These are phyloP conservation scores for Apodemus speciosus DNA, from an alignment of 2,113 vertebrate species.

Conservation along the genomic window DNA sequence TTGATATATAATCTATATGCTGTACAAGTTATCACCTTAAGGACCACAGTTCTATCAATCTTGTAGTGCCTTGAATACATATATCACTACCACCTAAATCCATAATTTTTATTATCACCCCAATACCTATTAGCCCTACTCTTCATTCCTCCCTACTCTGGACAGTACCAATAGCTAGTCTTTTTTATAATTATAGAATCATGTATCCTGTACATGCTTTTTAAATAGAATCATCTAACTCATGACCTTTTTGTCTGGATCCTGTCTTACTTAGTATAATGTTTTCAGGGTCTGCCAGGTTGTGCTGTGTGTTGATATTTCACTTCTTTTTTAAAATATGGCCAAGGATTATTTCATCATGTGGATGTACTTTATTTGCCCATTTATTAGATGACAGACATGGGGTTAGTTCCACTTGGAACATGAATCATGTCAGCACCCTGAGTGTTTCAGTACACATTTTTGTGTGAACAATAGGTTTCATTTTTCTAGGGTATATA, in stretches of 20 bases:
- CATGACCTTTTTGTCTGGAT: constrained; percentile 8
- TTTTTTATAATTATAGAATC: constrained; percentile 33
- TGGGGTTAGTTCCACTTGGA: constrained; percentile 5
- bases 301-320: background rate
- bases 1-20: constrained; percentile 1
- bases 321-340: constrained; percentile 4
- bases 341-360: constrained; percentile 3
- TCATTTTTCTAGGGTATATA: constrained; percentile 13
- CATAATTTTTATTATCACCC: background rate
- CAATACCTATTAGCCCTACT: background rate
- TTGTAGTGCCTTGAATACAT: background rate
- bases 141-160: background rate
- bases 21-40: background rate
- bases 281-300: constrained; percentile 1
- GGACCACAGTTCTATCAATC: background rate
- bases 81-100: background rate
- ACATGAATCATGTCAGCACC: background rate
- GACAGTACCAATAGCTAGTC: background rate
- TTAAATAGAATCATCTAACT: constrained; percentile 7
- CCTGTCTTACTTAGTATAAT: background rate
- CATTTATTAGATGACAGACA: constrained; percentile 17
- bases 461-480: constrained; percentile 40
- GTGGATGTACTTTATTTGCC: constrained; percentile 1
- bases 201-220: background rate
- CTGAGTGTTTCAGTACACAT: constrained; percentile 41